Percentiles rank a stretch among this genome's conserved stretches.
These are phyloP conservation scores for Furnarius figulus DNA, from an alignment of 2,113 vertebrate species.

Conservation along the genomic window DNA sequence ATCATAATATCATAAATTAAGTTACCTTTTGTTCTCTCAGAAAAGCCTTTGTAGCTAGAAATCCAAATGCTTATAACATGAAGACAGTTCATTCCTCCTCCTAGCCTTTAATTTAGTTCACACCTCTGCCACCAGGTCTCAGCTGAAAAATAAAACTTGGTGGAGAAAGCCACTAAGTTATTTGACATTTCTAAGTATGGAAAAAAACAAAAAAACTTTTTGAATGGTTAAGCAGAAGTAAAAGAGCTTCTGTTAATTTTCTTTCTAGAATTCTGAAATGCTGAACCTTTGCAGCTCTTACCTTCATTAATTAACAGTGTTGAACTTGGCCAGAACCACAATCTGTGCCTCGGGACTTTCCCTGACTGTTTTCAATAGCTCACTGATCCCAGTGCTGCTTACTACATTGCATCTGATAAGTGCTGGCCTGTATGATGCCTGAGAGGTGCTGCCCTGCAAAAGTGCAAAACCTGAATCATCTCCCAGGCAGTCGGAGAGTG, in stretches of 20 bases:
- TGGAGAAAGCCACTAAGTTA: not conserved
- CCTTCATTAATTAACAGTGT: not conserved
- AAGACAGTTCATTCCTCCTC: not conserved
- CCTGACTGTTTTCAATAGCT: not conserved
- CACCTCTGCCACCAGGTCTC: not conserved
- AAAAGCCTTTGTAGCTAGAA: not conserved
- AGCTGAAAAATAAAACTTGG: not conserved
- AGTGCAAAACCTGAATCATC: not conserved
- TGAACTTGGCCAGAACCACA: not conserved
- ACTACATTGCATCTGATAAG: fast-evolving
- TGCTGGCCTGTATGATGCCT: not conserved
- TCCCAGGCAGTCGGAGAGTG: not conserved
- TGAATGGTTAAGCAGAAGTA: not conserved
- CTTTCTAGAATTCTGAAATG: not conserved
- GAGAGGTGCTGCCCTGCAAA: not conserved
- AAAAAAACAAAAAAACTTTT: not conserved
- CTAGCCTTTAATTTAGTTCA: not conserved
- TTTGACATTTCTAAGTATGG: not conserved
- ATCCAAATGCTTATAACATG: not conserved
- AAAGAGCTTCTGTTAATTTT: not conserved
- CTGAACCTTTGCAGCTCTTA: not conserved
- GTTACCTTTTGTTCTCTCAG: not conserved
- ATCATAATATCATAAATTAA: not conserved
- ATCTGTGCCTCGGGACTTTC: not conserved
- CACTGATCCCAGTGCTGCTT: not conserved